Percentiles rank a stretch among this genome's conserved stretches.
Evolutionary conservation across 2,797 vertebrate species (phyloP).

Genomic region (Sebastes minor): DNA sequence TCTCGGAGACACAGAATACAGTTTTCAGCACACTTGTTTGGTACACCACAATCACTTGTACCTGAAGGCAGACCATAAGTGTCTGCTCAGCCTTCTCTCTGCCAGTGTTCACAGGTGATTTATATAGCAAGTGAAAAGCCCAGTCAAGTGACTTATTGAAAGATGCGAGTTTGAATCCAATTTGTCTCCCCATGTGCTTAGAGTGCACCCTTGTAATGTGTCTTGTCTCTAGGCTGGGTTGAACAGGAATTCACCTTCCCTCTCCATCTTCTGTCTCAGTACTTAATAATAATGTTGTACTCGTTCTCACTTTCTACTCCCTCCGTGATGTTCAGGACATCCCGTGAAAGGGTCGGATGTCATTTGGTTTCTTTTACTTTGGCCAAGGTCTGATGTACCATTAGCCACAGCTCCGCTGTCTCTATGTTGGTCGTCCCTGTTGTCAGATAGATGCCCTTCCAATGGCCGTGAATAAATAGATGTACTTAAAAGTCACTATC

Average conservation of each 20-base stretch:
- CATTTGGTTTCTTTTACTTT: conserved; percentile 13
- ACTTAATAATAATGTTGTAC: conserved; percentile 53
- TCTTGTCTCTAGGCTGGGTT: conserved; percentile 58
- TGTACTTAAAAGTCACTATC: conserved; percentile 8
- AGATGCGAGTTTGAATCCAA: conserved; percentile 72
- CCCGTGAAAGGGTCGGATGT: conserved; percentile 13
- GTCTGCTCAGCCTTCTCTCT: conserved; percentile 53
- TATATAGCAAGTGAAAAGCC: conserved; percentile 65
- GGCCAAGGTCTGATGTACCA: conserved; percentile 16
- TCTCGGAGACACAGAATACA: conserved; percentile 7
- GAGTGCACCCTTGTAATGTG: conserved; percentile 59
- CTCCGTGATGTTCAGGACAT: neutral
- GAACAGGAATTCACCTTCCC: conserved; percentile 68
- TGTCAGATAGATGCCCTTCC: neutral
- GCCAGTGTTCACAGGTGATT: conserved; percentile 48
- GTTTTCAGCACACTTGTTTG: conserved; percentile 49
- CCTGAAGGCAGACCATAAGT: conserved; percentile 54
- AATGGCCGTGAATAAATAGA: neutral
- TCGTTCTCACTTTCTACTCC: conserved; percentile 8
- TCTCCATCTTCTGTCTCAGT: conserved; percentile 30
- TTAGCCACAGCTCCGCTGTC: neutral
- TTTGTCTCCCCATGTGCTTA: conserved; percentile 68
- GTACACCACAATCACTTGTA: conserved; percentile 39
- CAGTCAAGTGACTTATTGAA: conserved; percentile 71
- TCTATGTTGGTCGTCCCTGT: neutral